Percentiles rank a stretch among this genome's conserved stretches.
Conservation (phyloP, 1,140 invertebrate species). For the Holotrichia oblita region DNA sequence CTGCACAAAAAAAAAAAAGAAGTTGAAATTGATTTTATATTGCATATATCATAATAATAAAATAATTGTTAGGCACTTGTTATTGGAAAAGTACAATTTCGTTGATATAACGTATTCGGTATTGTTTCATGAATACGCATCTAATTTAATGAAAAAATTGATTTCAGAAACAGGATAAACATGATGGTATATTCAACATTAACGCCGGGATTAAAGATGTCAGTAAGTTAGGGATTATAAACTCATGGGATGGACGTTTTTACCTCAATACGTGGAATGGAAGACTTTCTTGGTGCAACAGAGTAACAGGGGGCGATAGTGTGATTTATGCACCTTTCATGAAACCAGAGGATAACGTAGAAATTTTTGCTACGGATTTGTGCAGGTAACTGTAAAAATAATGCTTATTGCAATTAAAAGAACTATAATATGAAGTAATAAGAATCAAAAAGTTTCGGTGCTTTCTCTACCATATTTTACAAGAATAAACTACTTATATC, state of each 20-base stretch:
- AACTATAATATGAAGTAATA: no score
- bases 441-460: no score
- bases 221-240: not conserved
- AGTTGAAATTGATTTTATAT: no score
- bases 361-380: slow-evolving; percentile 18
- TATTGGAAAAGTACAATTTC: no score
- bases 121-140: no score
- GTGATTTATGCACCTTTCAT: slow-evolving; percentile 10
- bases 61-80: no score
- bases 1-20: no score
- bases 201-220: slow-evolving; percentile 30
- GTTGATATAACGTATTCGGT: no score
- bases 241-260: slow-evolving; percentile 13
- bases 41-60: no score
- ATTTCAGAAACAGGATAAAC: slow-evolving; percentile 39
- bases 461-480: no score
- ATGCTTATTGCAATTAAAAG: not conserved
- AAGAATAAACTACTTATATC: no score
- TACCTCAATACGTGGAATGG: slow-evolving; percentile 9
- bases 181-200: slow-evolving; percentile 14
- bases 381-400: slow-evolving; percentile 23
- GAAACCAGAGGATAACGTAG: not conserved
- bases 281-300: slow-evolving; percentile 25
- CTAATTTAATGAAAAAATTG: no score
- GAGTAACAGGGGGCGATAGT: slow-evolving; percentile 18